These are phyloP conservation scores for Notarius lentiginosus DNA, from an alignment of 2,113 vertebrate genomes.

Conservation along the genomic window DNA sequence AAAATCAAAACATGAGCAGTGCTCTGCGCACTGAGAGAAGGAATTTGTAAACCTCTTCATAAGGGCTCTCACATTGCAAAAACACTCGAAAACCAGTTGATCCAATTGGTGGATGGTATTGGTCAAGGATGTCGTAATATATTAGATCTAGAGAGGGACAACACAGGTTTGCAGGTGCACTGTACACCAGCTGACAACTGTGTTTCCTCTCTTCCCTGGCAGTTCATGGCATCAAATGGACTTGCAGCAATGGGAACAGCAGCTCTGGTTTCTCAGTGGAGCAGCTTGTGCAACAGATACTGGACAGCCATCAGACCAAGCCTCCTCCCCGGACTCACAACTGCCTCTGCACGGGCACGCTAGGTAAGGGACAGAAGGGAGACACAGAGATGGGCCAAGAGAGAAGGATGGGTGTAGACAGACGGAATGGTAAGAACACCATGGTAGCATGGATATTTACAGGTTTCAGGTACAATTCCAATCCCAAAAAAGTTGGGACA, in stretches of 20 bases:
- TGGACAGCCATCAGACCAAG: conserved; percentile 99
- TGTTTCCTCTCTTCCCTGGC: conserved; percentile 75
- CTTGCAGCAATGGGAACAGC: conserved; percentile 99
- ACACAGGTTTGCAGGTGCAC: conserved; percentile 59
- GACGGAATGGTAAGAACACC: conserved; percentile 29
- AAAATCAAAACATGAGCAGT: not conserved
- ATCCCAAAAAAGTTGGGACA: too few species aligned
- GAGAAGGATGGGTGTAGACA: conserved; percentile 39
- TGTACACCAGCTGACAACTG: conserved; percentile 68
- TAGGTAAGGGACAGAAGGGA: conserved; percentile 81
- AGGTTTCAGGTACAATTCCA: not conserved
- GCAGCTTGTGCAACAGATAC: conserved; percentile 98
- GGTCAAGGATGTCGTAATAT: conserved; percentile 3
- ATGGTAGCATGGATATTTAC: not conserved
- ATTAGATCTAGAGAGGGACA: conserved; percentile 34
- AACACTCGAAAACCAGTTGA: not conserved
- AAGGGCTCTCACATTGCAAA: not conserved
- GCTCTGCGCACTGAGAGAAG: not conserved
- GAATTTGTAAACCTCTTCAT: not conserved
- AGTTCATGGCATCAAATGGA: conserved; percentile 99
- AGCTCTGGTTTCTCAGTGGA: conserved; percentile 99
- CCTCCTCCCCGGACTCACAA: conserved; percentile 99
- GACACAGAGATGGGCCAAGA: conserved; percentile 36
- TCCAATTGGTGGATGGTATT: not conserved
- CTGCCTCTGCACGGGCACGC: conserved; percentile 97